Conservation (phyloP, 2,113 vertebrate genomes). For the Oostethus manadensis region DNA sequence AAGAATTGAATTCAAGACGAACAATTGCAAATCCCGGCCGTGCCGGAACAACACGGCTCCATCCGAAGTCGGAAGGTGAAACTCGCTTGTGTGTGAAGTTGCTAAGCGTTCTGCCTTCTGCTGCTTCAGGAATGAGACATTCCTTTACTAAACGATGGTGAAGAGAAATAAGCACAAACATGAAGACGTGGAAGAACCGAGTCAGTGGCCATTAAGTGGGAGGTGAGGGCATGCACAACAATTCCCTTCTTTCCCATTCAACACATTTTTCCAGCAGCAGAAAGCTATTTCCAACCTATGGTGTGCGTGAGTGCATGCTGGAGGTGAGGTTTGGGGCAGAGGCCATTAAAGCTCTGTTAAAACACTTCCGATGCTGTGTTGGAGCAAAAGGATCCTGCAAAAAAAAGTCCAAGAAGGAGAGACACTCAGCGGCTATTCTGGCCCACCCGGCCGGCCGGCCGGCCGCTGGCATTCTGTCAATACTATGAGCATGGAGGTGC, state of each 20-base stretch:
- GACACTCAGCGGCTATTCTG: constrained; percentile 77
- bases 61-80: too few relatives aligned
- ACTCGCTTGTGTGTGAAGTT: too few relatives aligned
- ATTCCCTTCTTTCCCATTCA: constrained; percentile 32
- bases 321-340: constrained; percentile 75
- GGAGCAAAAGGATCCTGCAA: constrained; percentile 51
- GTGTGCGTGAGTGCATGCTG: constrained; percentile 25
- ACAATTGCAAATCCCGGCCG: too few relatives aligned
- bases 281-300: constrained; percentile 81
- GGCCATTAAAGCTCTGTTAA: constrained; percentile 99
- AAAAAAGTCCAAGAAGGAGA: constrained; percentile 39
- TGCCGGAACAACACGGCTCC: too few relatives aligned
- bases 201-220: neutral
- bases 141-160: neutral
- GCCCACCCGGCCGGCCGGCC: constrained; percentile 79
- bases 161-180: neutral
- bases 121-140: neutral
- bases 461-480: constrained; percentile 86
- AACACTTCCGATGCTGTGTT: constrained; percentile 97
- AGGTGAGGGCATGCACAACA: constrained; percentile 60
- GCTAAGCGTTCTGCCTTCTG: too few relatives aligned
- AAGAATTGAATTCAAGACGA: too few relatives aligned
- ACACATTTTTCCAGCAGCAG: constrained; percentile 65
- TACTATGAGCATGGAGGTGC: constrained; percentile 91
- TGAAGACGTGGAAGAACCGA: neutral